Conservation (phyloP, 2,888 invertebrate species). For the Brachyptera putata region DNA sequence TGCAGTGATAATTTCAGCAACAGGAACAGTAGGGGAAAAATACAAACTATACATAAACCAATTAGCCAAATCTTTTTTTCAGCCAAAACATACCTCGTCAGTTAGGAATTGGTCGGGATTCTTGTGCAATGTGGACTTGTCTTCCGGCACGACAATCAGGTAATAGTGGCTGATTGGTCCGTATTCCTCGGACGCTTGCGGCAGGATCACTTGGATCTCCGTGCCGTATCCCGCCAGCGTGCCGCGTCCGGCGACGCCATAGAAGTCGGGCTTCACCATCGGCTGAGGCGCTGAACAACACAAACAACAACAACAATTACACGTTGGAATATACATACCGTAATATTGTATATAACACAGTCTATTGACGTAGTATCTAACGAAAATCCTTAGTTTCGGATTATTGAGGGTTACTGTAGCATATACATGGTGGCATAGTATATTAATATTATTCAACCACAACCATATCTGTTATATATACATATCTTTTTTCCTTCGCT, state of each 20-base stretch:
- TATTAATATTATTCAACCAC: too few species aligned
- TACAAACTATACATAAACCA: too few species aligned
- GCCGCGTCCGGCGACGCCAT: slow-evolving; percentile 82
- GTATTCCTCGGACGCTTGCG: slow-evolving; percentile 96
- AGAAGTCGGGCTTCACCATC: slow-evolving; percentile 93
- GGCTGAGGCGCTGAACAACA: slow-evolving; percentile 81
- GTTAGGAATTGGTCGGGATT: slow-evolving; percentile 88
- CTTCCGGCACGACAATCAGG: slow-evolving; percentile 91
- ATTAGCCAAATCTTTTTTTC: too few species aligned
- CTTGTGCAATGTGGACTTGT: slow-evolving; percentile 68
- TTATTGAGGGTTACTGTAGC: too few species aligned
- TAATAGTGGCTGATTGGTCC: slow-evolving; percentile 97
- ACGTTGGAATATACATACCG: not conserved
- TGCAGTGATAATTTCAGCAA: too few species aligned
- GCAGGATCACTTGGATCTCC: slow-evolving; percentile 79
- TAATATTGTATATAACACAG: not conserved
- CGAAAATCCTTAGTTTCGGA: too few species aligned
- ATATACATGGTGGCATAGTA: too few species aligned
- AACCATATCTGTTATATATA: too few species aligned
- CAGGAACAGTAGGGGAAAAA: too few species aligned
- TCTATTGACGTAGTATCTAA: too few species aligned
- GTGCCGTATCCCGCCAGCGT: too few species aligned
- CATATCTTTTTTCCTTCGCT: too few species aligned
- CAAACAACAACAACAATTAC: not conserved
- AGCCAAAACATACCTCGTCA: slow-evolving; percentile 59